These are phyloP conservation scores for Labrus mixtus DNA, from an alignment of 2,113 vertebrate genomes.

Conservation along the genomic window DNA sequence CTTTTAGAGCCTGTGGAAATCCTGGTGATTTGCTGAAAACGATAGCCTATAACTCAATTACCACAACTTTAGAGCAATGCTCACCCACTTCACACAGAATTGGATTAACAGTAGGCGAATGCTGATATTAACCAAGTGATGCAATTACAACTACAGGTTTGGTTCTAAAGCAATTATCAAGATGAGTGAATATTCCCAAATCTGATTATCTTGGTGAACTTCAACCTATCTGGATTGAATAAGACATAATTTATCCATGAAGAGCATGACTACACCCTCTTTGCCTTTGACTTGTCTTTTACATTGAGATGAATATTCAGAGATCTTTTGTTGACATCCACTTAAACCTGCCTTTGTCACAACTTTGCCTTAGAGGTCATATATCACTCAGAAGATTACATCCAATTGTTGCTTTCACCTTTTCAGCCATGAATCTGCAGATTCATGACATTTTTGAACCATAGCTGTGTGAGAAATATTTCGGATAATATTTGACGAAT, in stretches of 20 bases:
- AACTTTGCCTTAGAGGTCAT: conserved; percentile 5
- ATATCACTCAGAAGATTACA: background rate
- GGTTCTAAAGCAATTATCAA: conserved; percentile 82
- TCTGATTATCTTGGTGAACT: conserved; percentile 75
- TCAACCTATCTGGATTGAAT: conserved; percentile 69
- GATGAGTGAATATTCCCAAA: conserved; percentile 77
- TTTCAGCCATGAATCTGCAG: background rate
- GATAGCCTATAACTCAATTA: conserved; percentile 80
- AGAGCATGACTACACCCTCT: conserved; percentile 35
- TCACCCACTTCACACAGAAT: conserved; percentile 72
- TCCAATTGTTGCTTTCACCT: background rate
- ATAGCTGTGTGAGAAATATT: background rate
- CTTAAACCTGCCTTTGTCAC: conserved; percentile 41
- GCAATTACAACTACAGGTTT: conserved; percentile 82
- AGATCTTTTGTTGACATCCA: conserved; percentile 30
- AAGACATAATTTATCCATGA: conserved; percentile 52
- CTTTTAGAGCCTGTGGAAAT: conserved; percentile 67
- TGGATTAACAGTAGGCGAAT: conserved; percentile 76
- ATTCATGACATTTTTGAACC: background rate
- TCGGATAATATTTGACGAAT: too few relatives aligned
- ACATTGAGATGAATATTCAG: conserved; percentile 35
- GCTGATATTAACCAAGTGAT: conserved; percentile 84
- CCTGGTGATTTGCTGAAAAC: conserved; percentile 73
- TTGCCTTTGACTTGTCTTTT: conserved; percentile 70
- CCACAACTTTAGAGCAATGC: conserved; percentile 70